Base-by-base conservation (phyloP, 35 echinoderm and acorn worm species). In the Strongylocentrotus purpuratus region DNA sequence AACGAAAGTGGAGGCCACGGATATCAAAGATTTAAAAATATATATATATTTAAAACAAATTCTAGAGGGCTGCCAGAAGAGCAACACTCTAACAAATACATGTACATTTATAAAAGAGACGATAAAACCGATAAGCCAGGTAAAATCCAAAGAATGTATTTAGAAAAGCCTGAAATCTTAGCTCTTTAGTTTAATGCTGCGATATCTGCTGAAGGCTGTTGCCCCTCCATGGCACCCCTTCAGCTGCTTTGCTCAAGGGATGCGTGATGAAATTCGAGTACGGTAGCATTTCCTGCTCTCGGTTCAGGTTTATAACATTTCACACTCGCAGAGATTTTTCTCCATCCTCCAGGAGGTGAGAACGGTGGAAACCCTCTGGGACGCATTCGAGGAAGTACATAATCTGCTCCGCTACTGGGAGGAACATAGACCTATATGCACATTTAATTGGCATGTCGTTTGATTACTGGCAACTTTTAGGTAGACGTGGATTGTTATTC, bases 211-310 rank as follows among this genome's bases (percentile, higher is more conserved):
- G 20, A 18, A 89, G 15, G 87, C 32, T 46, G 87, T 33, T 17
- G n/a, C 33, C 87, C 87, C 87, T 89, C n/a, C 14, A 18, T 45
- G 31, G 33, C 87, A 33, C 45, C 87, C 45, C 45, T 89, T 89
- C 87, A 46, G 33, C 87, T 89, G 33, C 45, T 33, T 46, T 5
- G 87, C 87, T 89, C 87, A 15, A 45, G 33, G 87, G 87, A 89
- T 46, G 87, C 20, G 32, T 89, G 32, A 45, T 89, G 87, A 45
- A 89, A 89, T 89, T 46, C 87, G 87, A 89, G 33, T 46, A 46
- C 87, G 87, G 45, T 89, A 89, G 33, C 87, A 89, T 89, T 89
- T 89, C 87, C 87, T 89, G 33, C 32, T 12, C 45, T 89, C 11
- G 87, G 33, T 89, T 89, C 87, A 28, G 45, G 45, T 89, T 89